A percentile compares a stretch with the other conserved stretches of the same genome.
phyloP scores from a whole-genome alignment of 2,888 invertebrate species.

The Lasius fuliginosus region DNA sequence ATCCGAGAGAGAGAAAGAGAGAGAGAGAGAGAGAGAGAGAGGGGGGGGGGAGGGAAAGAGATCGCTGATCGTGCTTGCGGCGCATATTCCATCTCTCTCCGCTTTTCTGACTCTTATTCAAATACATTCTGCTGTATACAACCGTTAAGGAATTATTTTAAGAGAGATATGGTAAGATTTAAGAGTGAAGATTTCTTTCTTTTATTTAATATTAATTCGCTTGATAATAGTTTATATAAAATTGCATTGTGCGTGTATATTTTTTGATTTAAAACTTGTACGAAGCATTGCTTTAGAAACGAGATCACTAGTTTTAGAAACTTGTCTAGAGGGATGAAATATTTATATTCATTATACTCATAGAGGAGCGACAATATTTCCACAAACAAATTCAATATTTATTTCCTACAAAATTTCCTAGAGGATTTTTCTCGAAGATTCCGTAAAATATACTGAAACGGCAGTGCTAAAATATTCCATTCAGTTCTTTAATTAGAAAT shows the following conservation, averaged over 20 bases:
- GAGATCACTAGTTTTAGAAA: background rate
- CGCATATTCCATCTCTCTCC: conserved; percentile 2
- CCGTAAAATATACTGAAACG: background rate
- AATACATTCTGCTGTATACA: background rate
- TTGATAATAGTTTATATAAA: background rate
- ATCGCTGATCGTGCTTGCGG: conserved; percentile 28
- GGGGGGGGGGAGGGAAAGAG: no score
- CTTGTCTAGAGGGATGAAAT: background rate
- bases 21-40: background rate
- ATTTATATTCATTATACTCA: background rate
- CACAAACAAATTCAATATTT: background rate
- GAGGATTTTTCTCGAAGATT: background rate
- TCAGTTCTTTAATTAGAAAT: background rate
- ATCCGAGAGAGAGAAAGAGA: background rate
- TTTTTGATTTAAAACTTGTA: background rate
- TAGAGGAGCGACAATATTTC: background rate
- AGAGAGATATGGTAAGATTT: background rate
- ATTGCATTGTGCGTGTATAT: background rate
- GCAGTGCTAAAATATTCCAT: background rate
- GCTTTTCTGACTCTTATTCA: background rate
- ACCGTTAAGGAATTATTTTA: background rate
- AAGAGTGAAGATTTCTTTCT: background rate
- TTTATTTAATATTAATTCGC: background rate
- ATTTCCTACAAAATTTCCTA: background rate
- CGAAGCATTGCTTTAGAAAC: background rate